Evolutionary conservation across 1,140 invertebrate genomes (phyloP).

Genomic region (Aphelinus certus): DNA sequence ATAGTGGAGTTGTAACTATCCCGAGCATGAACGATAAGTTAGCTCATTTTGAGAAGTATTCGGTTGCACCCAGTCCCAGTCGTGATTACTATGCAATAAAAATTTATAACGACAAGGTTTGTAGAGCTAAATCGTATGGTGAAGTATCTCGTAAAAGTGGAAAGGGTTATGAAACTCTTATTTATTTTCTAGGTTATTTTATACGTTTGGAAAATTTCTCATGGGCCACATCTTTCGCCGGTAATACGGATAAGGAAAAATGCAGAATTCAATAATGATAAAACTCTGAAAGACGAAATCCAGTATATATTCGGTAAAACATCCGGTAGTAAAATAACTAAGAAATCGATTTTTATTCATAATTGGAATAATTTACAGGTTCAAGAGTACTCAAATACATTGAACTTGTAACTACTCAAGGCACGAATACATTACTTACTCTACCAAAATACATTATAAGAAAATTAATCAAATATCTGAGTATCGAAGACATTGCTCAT

Average conservation of each 20-base stretch:
- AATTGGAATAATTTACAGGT: slow-evolving; percentile 39
- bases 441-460: slow-evolving; percentile 45
- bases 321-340: slow-evolving; percentile 22
- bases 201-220: slow-evolving; percentile 62
- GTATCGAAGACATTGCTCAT: slow-evolving; percentile 53
- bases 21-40: slow-evolving; percentile 44
- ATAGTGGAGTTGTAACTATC: too few relatives aligned
- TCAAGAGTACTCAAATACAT: slow-evolving; percentile 44
- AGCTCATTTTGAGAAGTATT: slow-evolving; percentile 58
- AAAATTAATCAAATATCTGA: slow-evolving; percentile 52
- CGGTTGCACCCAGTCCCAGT: slow-evolving; percentile 60
- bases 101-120: slow-evolving; percentile 49
- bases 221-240: slow-evolving; percentile 59
- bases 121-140: not conserved
- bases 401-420: slow-evolving; percentile 38
- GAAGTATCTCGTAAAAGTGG: not conserved
- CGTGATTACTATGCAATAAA: slow-evolving; percentile 64
- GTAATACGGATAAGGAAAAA: slow-evolving; percentile 45
- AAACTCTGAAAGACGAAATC: slow-evolving; percentile 55
- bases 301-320: slow-evolving; percentile 53
- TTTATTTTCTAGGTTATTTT: slow-evolving; percentile 54
- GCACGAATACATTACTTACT: slow-evolving; percentile 44
- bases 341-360: not conserved
- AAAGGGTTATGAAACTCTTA: not conserved
- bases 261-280: slow-evolving; percentile 53